Conservation (phyloP, 1,140 invertebrate genomes). For the Trachymyrmex cornetzi region DNA sequence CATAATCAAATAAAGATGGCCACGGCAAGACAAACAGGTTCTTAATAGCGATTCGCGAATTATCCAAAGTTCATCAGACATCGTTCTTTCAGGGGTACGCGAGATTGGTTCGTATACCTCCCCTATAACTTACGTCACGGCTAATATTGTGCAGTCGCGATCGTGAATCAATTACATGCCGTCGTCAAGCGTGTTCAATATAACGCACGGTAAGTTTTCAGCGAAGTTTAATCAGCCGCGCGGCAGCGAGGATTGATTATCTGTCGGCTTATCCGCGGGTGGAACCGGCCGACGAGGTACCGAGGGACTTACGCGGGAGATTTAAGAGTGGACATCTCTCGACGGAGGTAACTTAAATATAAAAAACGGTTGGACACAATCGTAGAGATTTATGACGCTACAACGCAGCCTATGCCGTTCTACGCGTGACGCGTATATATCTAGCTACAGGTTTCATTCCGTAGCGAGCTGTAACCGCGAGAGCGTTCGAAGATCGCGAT, state of each 20-base stretch:
- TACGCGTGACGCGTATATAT: not conserved
- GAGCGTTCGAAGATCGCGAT: not conserved
- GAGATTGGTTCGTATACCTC: constrained; percentile 28
- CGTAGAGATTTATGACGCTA: constrained; percentile 50
- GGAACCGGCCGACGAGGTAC: constrained; percentile 40
- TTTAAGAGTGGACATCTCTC: constrained; percentile 49
- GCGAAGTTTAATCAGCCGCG: constrained; percentile 51
- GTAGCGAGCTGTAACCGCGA: not conserved
- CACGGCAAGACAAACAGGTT: constrained; percentile 15
- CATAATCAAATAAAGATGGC: not conserved
- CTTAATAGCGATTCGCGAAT: constrained; percentile 38
- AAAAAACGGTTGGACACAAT: constrained; percentile 41
- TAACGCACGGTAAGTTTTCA: constrained; percentile 37
- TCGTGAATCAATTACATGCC: constrained; percentile 59
- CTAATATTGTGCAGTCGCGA: constrained; percentile 42
- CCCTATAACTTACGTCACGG: constrained; percentile 39
- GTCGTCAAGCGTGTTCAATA: constrained; percentile 56
- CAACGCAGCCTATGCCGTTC: not conserved
- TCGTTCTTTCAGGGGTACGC: constrained; percentile 7
- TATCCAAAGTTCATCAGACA: constrained; percentile 5
- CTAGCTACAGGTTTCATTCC: constrained; percentile 5
- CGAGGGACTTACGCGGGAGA: constrained; percentile 16
- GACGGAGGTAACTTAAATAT: constrained; percentile 48
- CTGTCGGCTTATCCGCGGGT: constrained; percentile 56
- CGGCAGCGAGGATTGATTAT: constrained; percentile 56